Base-by-base conservation (phyloP, 2,797 vertebrate species). In the Pipistrellus nathusii region DNA sequence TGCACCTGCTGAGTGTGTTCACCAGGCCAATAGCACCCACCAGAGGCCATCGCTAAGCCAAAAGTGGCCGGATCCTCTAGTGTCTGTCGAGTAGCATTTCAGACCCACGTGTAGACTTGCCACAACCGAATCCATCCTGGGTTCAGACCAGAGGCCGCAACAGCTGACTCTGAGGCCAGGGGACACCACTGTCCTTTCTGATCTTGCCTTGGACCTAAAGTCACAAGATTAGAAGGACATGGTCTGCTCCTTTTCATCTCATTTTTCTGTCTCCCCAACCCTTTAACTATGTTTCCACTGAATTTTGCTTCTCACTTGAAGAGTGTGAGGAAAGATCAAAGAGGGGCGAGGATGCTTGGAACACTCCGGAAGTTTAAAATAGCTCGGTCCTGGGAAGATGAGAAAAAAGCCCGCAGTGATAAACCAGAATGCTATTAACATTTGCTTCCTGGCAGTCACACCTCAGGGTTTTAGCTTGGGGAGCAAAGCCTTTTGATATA, bases 1-100 rank as follows among this genome's bases (percentile, higher is more conserved):
- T 99, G 99, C 89, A 92, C 96, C 0, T 99, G 99, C 51, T 99
- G 82, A 97, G 3, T 2, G 0, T 4, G 30, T 0, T 10, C n/a
- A 0, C 7, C 0, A 4, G 32, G 81, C 27, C 13, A 1, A 51
- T 4, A 0, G 8, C 32, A 7, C n/a, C 53, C 38, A 17, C n/a
- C 5, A 7, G n/a, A 18, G 14, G 35, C 81, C 12, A 0, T 2
- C 48, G 59, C 73, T 18, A 68, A 90, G 5, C 78, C 57, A 48
- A 46, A 59, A 32, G 46, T 6, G 38, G 59, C 27, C 7, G 0
- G 69, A 8, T 3, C 11, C 0, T 18, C 44, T 14, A 1, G 4
- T 1, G 35, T 81, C 68, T 9, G 35, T 32, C 0, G 2, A 27
- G 3, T 2, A 20, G 77, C 75, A 2, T 13, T 25, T 90, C 27